phyloP scores from a whole-genome alignment of 2,888 invertebrate genomes.

The Morpho achilles region DNA sequence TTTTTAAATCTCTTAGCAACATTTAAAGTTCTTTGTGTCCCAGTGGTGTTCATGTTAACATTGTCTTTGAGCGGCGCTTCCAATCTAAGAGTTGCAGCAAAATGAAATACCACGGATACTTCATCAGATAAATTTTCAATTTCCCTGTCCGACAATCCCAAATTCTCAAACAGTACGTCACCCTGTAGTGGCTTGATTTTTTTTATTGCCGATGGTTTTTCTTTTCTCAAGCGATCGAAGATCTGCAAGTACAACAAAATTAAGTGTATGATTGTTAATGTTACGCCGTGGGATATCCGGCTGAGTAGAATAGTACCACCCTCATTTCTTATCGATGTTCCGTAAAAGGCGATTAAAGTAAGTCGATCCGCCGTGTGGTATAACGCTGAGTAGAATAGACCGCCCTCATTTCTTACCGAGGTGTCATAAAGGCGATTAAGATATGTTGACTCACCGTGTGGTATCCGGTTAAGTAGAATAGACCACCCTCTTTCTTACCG shows the following conservation, averaged over 20 bases:
- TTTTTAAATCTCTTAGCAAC: conserved; percentile 87
- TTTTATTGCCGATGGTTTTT: conserved; percentile 81
- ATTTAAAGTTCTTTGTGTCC: conserved; percentile 87
- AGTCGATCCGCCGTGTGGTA: too few species aligned
- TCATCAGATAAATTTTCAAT: conserved; percentile 81
- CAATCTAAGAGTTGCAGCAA: conserved; percentile 93
- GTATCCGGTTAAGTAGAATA: too few species aligned
- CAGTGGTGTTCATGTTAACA: conserved; percentile 93
- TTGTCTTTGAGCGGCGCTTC: conserved; percentile 93
- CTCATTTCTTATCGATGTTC: too few species aligned
- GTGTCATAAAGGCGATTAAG: too few species aligned
- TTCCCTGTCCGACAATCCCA: conserved; percentile 81
- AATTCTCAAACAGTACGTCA: conserved; percentile 82
- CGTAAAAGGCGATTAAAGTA: too few species aligned
- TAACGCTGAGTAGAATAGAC: too few species aligned
- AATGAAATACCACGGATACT: conserved; percentile 91
- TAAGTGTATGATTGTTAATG: too few species aligned
- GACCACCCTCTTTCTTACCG: too few species aligned
- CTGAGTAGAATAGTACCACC: too few species aligned
- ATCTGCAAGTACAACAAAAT: conserved; percentile 65
- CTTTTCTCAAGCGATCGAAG: conserved; percentile 83
- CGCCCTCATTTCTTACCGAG: too few species aligned
- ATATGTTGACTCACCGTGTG: too few species aligned
- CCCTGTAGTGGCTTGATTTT: conserved; percentile 88
- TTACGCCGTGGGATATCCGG: too few species aligned